These are phyloP conservation scores for Melanotaenia duboulayi DNA, from an alignment of 2,113 vertebrate species.

Conservation along the genomic window DNA sequence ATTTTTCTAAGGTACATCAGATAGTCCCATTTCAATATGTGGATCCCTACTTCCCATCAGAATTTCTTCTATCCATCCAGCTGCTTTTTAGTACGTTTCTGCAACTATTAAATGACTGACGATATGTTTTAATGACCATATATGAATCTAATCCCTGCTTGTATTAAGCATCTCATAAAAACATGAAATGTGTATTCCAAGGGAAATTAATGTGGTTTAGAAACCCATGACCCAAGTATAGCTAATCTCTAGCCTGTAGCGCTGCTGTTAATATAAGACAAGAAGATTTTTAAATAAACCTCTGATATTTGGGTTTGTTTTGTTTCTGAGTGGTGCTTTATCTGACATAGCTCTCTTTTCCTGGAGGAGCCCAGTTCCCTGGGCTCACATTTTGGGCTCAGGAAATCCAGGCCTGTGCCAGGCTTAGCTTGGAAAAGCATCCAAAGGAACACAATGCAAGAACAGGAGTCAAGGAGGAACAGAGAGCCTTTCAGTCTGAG, in stretches of 20 bases:
- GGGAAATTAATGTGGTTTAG: constrained; percentile 45
- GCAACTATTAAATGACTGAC: background rate
- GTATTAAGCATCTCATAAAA: constrained; percentile 34
- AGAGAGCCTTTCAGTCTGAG: constrained; percentile 49
- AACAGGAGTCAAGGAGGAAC: constrained; percentile 30
- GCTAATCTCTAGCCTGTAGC: constrained; percentile 70
- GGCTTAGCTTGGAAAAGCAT: constrained; percentile 68
- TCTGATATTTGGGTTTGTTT: constrained; percentile 74
- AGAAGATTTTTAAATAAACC: constrained; percentile 72
- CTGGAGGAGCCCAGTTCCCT: constrained; percentile 52
- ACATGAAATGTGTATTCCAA: constrained; percentile 51
- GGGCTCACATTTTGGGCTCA: constrained; percentile 60
- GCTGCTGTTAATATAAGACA: constrained; percentile 66
- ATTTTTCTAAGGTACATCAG: constrained; percentile 9
- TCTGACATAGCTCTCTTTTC: constrained; percentile 53
- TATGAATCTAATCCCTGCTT: background rate
- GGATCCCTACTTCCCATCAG: too few species aligned
- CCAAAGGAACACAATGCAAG: constrained; percentile 53
- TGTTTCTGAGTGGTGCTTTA: constrained; percentile 62
- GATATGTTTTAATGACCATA: constrained; percentile 5
- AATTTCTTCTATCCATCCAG: background rate
- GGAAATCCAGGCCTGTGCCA: constrained; percentile 74
- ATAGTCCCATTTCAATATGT: background rate
- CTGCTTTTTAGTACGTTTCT: constrained; percentile 5
- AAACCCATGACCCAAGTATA: constrained; percentile 57